Evolutionary conservation across 2,797 vertebrate genomes (phyloP), one percentile per base, ranked within the genome.

Genomic region (Oreonectes daqikongensis): DNA sequence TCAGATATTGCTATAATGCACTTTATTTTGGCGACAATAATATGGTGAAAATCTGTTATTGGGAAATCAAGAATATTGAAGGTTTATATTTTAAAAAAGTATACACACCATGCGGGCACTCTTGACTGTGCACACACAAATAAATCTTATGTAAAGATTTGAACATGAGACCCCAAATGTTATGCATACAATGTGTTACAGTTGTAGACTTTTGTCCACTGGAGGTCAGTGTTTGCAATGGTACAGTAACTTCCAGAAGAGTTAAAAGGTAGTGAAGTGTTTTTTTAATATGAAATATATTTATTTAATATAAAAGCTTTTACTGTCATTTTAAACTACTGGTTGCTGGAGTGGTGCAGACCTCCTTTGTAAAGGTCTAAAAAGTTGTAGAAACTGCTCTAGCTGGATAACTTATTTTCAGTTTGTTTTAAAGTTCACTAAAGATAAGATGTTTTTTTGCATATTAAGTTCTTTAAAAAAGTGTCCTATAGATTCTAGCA

Each of bases 161-260:
- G 10, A 3, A 42, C 12, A 42, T 1, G 12, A 42, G 12, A 42
- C 3, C 40, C 35, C 35, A 35, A 9, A 35, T 10, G 9, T 9
- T 35, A n/a, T 42, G 10, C 12, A 42, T 12, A 11, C 12, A 14
- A 11, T 24, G 8, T 22, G 2, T n/a, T 17, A 9, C 5, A 57
- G 53, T 7, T 35, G 14, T 63, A 3, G 20, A 63, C n/a, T 10
- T 44, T 55, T 44, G 42, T 60, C 40, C 74, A 50, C 65, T 60
- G 38, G 74, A 76, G 65, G 74, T 76, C 74, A 26, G 65, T 26
- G 28, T 26, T 6, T 40, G n/a, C 17, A 26, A 4, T 28, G 14
- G 55, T 17, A 53, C 4, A 53, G n/a, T 22, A 61, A 24, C 17
- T 50, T 35, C 35, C 10, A 24, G 24, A 42, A 12, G 2, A 3